phyloP scores from a whole-genome alignment of 2,797 vertebrate species.

The Prunella strophiata region DNA sequence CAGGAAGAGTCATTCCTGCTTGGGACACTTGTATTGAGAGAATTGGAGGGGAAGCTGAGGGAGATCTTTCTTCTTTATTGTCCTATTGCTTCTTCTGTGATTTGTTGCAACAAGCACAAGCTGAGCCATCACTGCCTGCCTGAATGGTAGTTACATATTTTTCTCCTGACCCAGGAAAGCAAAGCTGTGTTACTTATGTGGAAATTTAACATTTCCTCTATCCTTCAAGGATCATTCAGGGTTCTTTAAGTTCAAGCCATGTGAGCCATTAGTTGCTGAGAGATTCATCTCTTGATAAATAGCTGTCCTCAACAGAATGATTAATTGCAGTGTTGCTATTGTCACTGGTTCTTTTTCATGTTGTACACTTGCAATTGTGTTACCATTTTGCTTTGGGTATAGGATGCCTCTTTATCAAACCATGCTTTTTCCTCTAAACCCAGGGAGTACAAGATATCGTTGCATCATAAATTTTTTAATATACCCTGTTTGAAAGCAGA shows the following conservation, averaged over 20 bases:
- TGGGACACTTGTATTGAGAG: background rate
- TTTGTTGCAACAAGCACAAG: background rate
- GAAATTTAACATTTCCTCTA: slow-evolving; percentile 14
- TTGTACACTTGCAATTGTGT: background rate
- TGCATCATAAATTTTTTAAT: slow-evolving; percentile 66
- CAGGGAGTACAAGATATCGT: background rate
- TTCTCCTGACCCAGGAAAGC: background rate
- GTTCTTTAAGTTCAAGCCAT: slow-evolving; percentile 19
- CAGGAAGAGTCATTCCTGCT: background rate
- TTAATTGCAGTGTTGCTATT: slow-evolving; percentile 11
- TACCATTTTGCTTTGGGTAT: slow-evolving; percentile 27
- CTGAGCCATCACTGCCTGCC: background rate
- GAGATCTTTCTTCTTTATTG: background rate
- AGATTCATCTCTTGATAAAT: background rate
- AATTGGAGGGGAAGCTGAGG: background rate
- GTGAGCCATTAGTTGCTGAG: background rate
- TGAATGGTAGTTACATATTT: background rate
- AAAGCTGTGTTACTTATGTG: background rate
- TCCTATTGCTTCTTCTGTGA: background rate
- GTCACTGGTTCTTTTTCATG: background rate
- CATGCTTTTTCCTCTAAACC: background rate
- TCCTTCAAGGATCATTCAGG: background rate
- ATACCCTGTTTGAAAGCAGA: slow-evolving; percentile 57
- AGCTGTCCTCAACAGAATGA: background rate
- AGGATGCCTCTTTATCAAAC: slow-evolving; percentile 35